Evolutionary conservation across 2,888 invertebrate species (phyloP), one percentile per base, ranked within the genome.

Genomic region (Chrysolina oricalcia): DNA sequence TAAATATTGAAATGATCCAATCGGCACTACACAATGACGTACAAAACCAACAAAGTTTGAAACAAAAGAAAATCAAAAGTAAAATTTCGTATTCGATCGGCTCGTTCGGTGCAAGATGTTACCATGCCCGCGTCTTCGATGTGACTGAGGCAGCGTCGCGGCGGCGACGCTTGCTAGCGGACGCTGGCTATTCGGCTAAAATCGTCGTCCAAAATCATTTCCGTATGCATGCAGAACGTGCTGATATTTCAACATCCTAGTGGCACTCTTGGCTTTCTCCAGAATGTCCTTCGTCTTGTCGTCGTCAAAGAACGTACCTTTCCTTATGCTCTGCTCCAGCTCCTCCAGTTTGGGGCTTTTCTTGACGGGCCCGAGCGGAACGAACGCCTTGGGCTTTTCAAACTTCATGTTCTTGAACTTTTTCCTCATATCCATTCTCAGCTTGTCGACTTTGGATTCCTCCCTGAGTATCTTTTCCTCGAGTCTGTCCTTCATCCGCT

Each of bases 251-350:
- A 85, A 78, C 81, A 85, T 80, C 74, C 87, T 82, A 21, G 86
- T 86, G 43, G 85, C 81, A 71, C 80, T 86, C 75, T 87, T 83
- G 19, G 87, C 87, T 74, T 83, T 86, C 75, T 88, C 88, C 76
- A 88, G 72, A 68, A 89, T 88, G 77, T 86, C 85, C 75, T 86
- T 87, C 9, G 88, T 88, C 48, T 83, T 83, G 66, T 87, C 87
- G 79, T 88, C 86, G 56, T 88, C 88, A 79, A 88, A 86, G 80
- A 89, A 89, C 10, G 86, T 88, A 6, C 88, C 89, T 59, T 87
- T 86, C 69, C 82, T 83, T 65, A 89, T 87, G 70, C 87, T 87
- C 50, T 81, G 78, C 74, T 89, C 88, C 75, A 87, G 74, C 75
- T 88, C 88, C 67, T 85, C 84, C 75, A 89, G 74, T 71, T 87